A percentile compares a stretch with the other conserved stretches of the same genome.
These are phyloP conservation scores for Drosophila ficusphila DNA, from an alignment of 1,140 invertebrate species.

Conservation along the genomic window DNA sequence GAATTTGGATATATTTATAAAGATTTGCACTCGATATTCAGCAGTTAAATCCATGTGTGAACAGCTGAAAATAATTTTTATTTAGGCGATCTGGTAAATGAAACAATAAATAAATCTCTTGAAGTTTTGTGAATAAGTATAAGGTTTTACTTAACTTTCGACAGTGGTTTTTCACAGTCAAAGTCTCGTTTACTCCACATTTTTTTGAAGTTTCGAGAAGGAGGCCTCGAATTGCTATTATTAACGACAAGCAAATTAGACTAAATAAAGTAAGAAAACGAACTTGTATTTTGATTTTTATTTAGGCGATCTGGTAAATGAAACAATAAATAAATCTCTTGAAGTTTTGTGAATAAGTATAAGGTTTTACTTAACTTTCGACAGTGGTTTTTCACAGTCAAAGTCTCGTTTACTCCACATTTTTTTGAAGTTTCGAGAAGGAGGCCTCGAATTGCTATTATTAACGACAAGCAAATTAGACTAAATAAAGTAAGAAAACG, in stretches of 20 bases:
- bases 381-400: not conserved
- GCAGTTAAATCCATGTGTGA: constrained; percentile 15
- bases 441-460: too few species aligned
- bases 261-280: too few species aligned
- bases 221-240: too few species aligned
- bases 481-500: too few species aligned
- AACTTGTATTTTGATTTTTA: too few species aligned
- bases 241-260: too few species aligned
- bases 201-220: too few species aligned
- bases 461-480: too few species aligned
- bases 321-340: not conserved
- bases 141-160: constrained; percentile 12
- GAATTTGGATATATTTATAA: constrained; percentile 1
- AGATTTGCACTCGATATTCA: not conserved
- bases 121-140: not conserved
- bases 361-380: constrained; percentile 12
- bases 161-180: not conserved
- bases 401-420: too few species aligned
- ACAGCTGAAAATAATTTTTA: constrained; percentile 7
- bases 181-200: too few species aligned
- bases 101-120: not conserved
- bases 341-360: not conserved
- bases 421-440: too few species aligned
- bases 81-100: constrained; percentile 1
- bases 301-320: constrained; percentile 1